Conservation (phyloP, 1,140 invertebrate species). For the Lineus longissimus region DNA sequence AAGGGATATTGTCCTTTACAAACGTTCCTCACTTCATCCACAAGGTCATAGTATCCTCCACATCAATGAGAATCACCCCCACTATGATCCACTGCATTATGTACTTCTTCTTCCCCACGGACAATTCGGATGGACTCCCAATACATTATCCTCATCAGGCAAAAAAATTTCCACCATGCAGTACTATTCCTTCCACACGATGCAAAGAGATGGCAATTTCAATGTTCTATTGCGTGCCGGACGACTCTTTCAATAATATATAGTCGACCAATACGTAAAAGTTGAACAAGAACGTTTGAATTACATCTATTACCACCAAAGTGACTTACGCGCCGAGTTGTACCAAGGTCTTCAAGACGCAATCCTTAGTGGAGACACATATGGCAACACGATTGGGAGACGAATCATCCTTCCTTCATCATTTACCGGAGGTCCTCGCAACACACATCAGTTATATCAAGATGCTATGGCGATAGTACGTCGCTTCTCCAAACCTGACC, state of each 20-base stretch:
- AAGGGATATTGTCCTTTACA: too few species aligned
- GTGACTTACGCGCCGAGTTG: too few species aligned
- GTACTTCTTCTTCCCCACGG: too few species aligned
- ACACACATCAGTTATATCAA: constrained; percentile 54
- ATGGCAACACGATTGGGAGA: constrained; percentile 30
- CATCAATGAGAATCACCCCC: too few species aligned
- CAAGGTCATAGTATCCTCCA: too few species aligned
- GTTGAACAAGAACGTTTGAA: constrained; percentile 31
- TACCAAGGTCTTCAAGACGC: too few species aligned
- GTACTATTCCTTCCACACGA: constrained; percentile 18
- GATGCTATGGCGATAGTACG: constrained; percentile 57
- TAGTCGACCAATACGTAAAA: constrained; percentile 50
- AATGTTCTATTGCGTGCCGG: constrained; percentile 38
- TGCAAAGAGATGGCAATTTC: constrained; percentile 11
- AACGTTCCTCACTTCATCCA: too few species aligned
- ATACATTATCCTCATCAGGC: too few species aligned
- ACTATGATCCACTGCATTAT: too few species aligned
- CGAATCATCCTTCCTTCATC: constrained; percentile 54
- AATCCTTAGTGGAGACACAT: constrained; percentile 17
- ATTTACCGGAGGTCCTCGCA: constrained; percentile 48
- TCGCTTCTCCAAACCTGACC: constrained; percentile 49
- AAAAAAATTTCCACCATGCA: constrained; percentile 6
- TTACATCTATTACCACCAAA: constrained; percentile 16
- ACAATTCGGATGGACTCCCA: too few species aligned
- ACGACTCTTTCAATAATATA: constrained; percentile 49